Evolutionary conservation across 2,888 invertebrate species (phyloP).

Genomic region (Pardosa pseudoannulata): DNA sequence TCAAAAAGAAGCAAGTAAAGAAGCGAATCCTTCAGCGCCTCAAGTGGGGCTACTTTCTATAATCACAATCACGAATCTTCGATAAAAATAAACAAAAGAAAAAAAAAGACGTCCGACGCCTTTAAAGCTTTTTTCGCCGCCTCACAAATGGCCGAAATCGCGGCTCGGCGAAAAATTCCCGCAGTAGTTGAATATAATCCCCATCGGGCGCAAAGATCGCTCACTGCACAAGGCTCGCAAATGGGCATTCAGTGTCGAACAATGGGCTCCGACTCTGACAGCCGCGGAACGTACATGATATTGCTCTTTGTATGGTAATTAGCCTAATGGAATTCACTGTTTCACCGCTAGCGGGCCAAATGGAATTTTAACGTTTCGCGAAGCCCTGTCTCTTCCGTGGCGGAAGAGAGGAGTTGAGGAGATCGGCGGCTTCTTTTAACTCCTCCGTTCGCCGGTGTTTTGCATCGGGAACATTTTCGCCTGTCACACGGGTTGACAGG

Average conservation of each 20-base stretch:
- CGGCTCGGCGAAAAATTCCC: constrained; percentile 54
- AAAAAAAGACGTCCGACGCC: constrained; percentile 10
- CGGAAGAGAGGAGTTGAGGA: constrained; percentile 23
- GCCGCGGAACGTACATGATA: constrained; percentile 71
- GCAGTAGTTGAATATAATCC: constrained; percentile 58
- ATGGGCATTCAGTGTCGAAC: constrained; percentile 71
- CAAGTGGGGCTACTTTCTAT: constrained; percentile 23
- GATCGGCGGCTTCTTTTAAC: constrained; percentile 64
- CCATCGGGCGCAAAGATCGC: constrained; percentile 63
- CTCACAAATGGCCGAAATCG: constrained; percentile 44
- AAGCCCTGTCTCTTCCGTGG: constrained; percentile 22
- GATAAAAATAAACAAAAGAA: constrained; percentile 29
- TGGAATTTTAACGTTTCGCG: constrained; percentile 73
- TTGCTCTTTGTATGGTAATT: constrained; percentile 74
- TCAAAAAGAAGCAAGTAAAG: neutral
- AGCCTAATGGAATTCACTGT: constrained; percentile 74
- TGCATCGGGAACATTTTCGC: constrained; percentile 66
- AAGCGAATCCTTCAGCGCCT: constrained; percentile 5
- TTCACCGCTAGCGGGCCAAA: constrained; percentile 69
- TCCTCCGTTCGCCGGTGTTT: constrained; percentile 57
- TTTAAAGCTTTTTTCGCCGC: constrained; percentile 11
- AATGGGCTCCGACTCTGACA: constrained; percentile 58
- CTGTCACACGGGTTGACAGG: constrained; percentile 61
- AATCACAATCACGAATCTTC: constrained; percentile 43
- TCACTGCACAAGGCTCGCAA: constrained; percentile 42